A percentile compares a stretch with the other conserved stretches of the same genome.
These are phyloP conservation scores for Holothuria leucospilota DNA, from an alignment of 53 echinoderm and acorn worm species.

Conservation along the genomic window DNA sequence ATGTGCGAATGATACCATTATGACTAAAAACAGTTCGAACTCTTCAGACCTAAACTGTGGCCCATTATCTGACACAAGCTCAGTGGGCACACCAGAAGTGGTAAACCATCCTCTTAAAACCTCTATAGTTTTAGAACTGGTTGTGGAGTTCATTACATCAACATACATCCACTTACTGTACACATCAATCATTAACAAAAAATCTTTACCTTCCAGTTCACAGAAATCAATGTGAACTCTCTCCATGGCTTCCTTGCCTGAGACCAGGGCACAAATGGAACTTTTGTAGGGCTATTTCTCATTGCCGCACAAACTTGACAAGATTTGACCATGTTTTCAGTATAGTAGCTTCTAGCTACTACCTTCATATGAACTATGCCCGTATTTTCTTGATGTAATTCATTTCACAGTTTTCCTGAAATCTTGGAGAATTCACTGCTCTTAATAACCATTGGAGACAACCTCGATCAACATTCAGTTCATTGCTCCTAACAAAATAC, in stretches of 20 bases:
- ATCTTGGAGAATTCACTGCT: slow-evolving; percentile 13
- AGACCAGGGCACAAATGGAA: slow-evolving; percentile 19
- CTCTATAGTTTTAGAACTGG: too few species aligned
- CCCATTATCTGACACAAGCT: slow-evolving; percentile 57
- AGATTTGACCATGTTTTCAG: slow-evolving; percentile 36
- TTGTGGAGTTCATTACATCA: not conserved
- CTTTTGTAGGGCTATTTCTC: slow-evolving; percentile 25
- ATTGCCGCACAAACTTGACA: slow-evolving; percentile 54
- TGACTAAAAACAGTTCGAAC: slow-evolving; percentile 56
- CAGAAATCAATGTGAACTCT: slow-evolving; percentile 55
- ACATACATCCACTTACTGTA: slow-evolving; percentile 63
- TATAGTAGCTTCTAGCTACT: slow-evolving; percentile 57
- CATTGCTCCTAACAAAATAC: not conserved
- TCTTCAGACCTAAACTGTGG: slow-evolving; percentile 50
- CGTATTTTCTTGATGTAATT: slow-evolving; percentile 63
- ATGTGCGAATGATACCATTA: slow-evolving; percentile 50
- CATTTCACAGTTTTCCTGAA: slow-evolving; percentile 32
- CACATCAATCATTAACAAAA: slow-evolving; percentile 41
- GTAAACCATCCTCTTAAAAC: slow-evolving; percentile 52
- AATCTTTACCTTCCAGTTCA: slow-evolving; percentile 55
- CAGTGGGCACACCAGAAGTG: slow-evolving; percentile 46
- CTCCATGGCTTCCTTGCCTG: slow-evolving; percentile 39
- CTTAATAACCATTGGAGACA: slow-evolving; percentile 15
- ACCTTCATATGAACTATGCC: slow-evolving; percentile 59
- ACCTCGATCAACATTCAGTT: slow-evolving; percentile 9